Base-by-base conservation (phyloP, 2,888 invertebrate genomes). In the Villa cingulata region DNA sequence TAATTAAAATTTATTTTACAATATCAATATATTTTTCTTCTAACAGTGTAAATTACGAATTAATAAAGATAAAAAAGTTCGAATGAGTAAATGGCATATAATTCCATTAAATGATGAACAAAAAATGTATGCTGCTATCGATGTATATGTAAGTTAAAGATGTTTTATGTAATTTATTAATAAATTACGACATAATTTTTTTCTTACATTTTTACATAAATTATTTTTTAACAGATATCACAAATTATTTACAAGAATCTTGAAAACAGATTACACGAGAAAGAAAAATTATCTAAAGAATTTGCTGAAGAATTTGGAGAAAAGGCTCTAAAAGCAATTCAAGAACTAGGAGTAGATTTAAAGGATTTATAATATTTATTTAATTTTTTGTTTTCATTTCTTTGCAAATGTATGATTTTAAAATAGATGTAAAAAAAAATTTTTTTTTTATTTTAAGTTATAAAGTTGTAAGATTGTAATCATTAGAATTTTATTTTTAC, bases 21-120 rank as follows among this genome's bases (percentile, higher is more conserved):
- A n/a, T n/a, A n/a, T n/a, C n/a, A n/a, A 40, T 37, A 46, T 44
- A 36, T 50, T 18, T 51, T 48, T 40, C 45, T 37, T 34, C 39
- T 58, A 65, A 44, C 51, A 77, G 76, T 68, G 76, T 19, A 61
- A 68, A 46, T 68, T 72, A 58, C 65, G 63, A 49, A 73, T 79
- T 50, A 70, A 69, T 53, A 80, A 80, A 61, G 70, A 72, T 57
- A 71, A 72, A 45, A 64, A 69, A 51, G 74, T 80, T 4, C 69
- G 79, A 48, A 75, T 68, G 62, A 77, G 78, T 56, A 73, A 75
- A 56, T 80, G 79, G 79, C 69, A 77, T 57, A 61, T 73, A 17
- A 64, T 75, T 41, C 78, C 78, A 10, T 64, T 79, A 41, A 70
- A 65, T 49, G 58, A 71, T 50, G 68, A 66, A 19, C 80, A 80